phyloP scores from a whole-genome alignment of 2,797 vertebrate genomes.

The Microctenopoma stevenorrisi region DNA sequence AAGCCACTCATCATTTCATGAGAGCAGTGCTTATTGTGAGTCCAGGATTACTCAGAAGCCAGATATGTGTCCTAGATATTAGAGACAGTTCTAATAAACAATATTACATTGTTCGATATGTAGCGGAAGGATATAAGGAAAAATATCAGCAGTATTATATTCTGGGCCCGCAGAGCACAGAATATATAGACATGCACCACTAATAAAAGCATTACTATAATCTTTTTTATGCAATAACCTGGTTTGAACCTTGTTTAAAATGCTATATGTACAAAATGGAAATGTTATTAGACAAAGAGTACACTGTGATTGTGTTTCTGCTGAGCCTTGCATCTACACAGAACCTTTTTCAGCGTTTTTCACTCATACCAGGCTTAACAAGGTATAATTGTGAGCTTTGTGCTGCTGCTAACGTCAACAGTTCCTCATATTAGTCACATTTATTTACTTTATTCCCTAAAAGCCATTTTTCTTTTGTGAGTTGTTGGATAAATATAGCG shows the following conservation, averaged over 20 bases:
- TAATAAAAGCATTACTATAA: constrained; percentile 40
- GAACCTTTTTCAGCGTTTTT: constrained; percentile 37
- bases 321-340: constrained; percentile 33
- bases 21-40: background rate
- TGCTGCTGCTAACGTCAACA: constrained; percentile 65
- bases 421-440: constrained; percentile 73
- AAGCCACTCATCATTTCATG: constrained; percentile 4
- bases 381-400: constrained; percentile 52
- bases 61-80: constrained; percentile 1
- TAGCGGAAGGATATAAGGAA: constrained; percentile 1
- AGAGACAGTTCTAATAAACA: constrained; percentile 1
- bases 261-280: constrained; percentile 44
- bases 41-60: background rate
- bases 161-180: constrained; percentile 2
- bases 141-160: constrained; percentile 28
- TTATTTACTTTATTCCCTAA: constrained; percentile 72
- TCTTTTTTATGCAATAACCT: constrained; percentile 24
- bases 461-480: constrained; percentile 70
- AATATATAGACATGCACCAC: constrained; percentile 23
- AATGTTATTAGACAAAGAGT: constrained; percentile 46
- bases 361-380: constrained; percentile 36
- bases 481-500: constrained; percentile 70
- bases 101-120: constrained; percentile 12
- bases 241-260: constrained; percentile 52
- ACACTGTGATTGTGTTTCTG: constrained; percentile 34